Evolutionary conservation across 2,888 invertebrate species (phyloP), one percentile per base, ranked within the genome.

Genomic region (Macroteleia sp.): DNA sequence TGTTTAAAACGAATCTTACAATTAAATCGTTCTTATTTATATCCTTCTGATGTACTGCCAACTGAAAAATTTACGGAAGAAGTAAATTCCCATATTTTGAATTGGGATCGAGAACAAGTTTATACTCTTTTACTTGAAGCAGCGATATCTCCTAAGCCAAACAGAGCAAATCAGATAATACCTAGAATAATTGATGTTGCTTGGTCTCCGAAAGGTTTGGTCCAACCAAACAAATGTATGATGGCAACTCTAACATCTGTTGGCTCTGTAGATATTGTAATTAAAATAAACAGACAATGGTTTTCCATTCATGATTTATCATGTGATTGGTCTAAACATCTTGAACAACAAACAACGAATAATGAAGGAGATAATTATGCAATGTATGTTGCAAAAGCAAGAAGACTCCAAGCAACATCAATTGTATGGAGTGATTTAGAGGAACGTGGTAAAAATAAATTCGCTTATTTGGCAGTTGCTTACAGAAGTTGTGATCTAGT

Each of bases 161-260:
- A 80, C 1, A 86, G 85, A 0, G 77, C 80, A 17, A 79, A 39
- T 16, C 79, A 81, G 17, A 59, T 81, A 2, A 54, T 67, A 0
- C 82, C 88, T 2, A 83, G 82, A 64, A 86, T 91, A 74, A 42
- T 80, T 0, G 77, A 77, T 10, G 34, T 87, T 0, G 76, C 81
- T 2, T 91, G 91, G 91, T 91, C 91, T 0, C 90, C 91, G 1
- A 62, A 79, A 50, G 82, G 84, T 28, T 62, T 91, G 12, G 61
- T 86, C 1, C 61, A 83, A 44, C 85, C 88, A 0, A 79, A 64
- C 4, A 87, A 85, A 59, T 90, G 91, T 46, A 50, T 90, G 2
- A 48, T 89, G 8, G 87, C 87, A 2, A 84, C 88, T 16, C 17
- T 91, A 9, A 89, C 86, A 1, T 85, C 88, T 0, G 76, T 84